Base-by-base conservation (phyloP, 2,888 invertebrate genomes). In the Eristalinus aeneus region DNA sequence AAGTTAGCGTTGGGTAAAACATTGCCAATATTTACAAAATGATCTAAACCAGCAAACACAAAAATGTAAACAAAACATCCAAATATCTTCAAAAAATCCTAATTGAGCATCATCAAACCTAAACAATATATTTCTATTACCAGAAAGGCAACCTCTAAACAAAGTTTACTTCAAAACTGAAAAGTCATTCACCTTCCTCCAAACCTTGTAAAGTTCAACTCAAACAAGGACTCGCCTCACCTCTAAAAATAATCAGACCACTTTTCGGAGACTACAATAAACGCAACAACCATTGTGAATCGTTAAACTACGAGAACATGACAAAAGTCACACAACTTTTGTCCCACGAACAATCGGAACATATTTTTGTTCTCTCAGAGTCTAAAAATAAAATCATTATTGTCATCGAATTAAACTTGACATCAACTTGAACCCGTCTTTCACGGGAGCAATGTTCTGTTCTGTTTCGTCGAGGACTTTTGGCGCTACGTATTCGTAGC, bases 331-430 rank as follows among this genome's bases (percentile, higher is more conserved):
- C 46, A 46, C 46, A 16, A 16, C 46, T 46, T 46, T 46, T 46
- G 46, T 46, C 46, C 46, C 16, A 56, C 56, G 12, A 56, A 22
- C 22, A 56, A 23, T 23, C 56, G 11, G 5, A 56, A 9, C 11
- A 56, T 23, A 56, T 23, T 56, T 56, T 56, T 23, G 56, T 23
- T 56, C 12, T 23, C 16, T 6, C 36, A 11, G 12, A 10, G 11
- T 16, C 68, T 76, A 76, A 69, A 76, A 63, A 69, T 63, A 76
- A 69, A 60, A 34, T n/a, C 53, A 1, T n/a, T 69, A 22, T 36
- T 68, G 67, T 68, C 67, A 61, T 68, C 75, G 60, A 61, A 68
- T 53, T 76, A 76, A 76, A 63, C 76, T 69, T 76, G 63, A 76
- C 68, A 68, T 32, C 60, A 63, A 76, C 76, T 76, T 76, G 76